A percentile compares a stretch with the other conserved stretches of the same genome.
phyloP scores from a whole-genome alignment of 1,140 invertebrate species.

The Epicauta chinensis region DNA sequence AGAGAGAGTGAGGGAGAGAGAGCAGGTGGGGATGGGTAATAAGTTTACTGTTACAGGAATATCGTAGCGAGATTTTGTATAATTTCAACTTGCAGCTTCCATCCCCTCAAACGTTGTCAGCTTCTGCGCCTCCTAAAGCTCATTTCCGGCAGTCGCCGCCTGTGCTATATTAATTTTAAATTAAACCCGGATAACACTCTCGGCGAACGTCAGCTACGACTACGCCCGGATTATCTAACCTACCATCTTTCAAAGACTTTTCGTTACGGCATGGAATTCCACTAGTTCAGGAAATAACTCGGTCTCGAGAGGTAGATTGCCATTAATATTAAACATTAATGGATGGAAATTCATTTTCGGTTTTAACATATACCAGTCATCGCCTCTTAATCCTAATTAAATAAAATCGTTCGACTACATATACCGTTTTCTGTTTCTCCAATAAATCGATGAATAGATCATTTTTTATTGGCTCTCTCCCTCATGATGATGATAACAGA shows the following conservation, averaged over 20 bases:
- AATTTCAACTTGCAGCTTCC: no score
- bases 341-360: slow-evolving; percentile 14
- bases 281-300: slow-evolving; percentile 38
- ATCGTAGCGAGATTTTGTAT: no score
- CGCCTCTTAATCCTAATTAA: no score
- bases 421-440: no score
- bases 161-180: slow-evolving; percentile 57
- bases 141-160: slow-evolving; percentile 52
- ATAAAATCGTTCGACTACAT: no score
- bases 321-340: slow-evolving; percentile 33
- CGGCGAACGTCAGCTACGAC: slow-evolving; percentile 34
- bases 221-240: slow-evolving; percentile 48
- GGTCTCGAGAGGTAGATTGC: slow-evolving; percentile 41
- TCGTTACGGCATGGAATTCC: slow-evolving; percentile 18
- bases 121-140: slow-evolving; percentile 43
- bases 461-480: no score
- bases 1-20: no score
- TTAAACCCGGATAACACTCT: slow-evolving; percentile 51
- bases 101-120: no score
- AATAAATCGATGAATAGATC: no score
- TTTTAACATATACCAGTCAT: neutral
- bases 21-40: no score
- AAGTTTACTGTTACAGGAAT: no score
- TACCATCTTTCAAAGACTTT: slow-evolving; percentile 34
- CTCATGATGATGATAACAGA: no score